These are phyloP conservation scores for Rhynchomys soricoides DNA, from an alignment of 2,113 vertebrate genomes.

Conservation along the genomic window DNA sequence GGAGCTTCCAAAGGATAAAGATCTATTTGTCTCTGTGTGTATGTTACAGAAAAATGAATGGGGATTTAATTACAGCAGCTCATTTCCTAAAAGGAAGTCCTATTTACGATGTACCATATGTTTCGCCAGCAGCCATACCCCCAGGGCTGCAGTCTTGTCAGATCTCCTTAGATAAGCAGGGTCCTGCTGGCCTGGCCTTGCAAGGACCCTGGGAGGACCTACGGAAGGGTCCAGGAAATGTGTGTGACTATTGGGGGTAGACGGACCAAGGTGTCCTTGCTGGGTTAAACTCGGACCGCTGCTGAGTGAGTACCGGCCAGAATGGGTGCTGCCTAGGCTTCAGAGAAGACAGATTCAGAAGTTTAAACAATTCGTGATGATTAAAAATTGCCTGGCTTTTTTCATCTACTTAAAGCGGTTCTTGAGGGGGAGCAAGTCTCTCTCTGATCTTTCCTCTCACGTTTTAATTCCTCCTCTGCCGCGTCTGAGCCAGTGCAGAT, in stretches of 20 bases:
- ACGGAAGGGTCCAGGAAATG: slow-evolving; percentile 30
- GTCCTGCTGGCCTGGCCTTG: background rate
- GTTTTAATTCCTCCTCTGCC: slow-evolving; percentile 57
- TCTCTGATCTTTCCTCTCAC: slow-evolving; percentile 71
- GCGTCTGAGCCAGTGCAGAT: slow-evolving; percentile 62
- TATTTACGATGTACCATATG: slow-evolving; percentile 76
- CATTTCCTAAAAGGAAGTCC: slow-evolving; percentile 82
- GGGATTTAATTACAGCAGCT: slow-evolving; percentile 78
- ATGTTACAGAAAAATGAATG: slow-evolving; percentile 77
- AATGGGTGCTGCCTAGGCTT: background rate
- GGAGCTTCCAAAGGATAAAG: slow-evolving; percentile 72
- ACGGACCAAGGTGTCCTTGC: background rate
- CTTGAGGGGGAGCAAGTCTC: slow-evolving; percentile 57
- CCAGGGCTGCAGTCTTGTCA: slow-evolving; percentile 62
- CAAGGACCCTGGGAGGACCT: background rate
- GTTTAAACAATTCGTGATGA: slow-evolving; percentile 62
- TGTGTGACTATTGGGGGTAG: background rate
- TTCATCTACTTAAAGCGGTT: slow-evolving; percentile 66
- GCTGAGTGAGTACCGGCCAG: background rate
- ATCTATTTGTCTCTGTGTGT: slow-evolving; percentile 78
- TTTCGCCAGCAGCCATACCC: slow-evolving; percentile 69
- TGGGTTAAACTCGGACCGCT: background rate
- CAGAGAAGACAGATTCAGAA: slow-evolving; percentile 26
- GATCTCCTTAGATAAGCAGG: slow-evolving; percentile 76
- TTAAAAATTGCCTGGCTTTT: slow-evolving; percentile 70